Base-by-base conservation (phyloP, 2,113 vertebrate genomes). In the Strix uralensis region DNA sequence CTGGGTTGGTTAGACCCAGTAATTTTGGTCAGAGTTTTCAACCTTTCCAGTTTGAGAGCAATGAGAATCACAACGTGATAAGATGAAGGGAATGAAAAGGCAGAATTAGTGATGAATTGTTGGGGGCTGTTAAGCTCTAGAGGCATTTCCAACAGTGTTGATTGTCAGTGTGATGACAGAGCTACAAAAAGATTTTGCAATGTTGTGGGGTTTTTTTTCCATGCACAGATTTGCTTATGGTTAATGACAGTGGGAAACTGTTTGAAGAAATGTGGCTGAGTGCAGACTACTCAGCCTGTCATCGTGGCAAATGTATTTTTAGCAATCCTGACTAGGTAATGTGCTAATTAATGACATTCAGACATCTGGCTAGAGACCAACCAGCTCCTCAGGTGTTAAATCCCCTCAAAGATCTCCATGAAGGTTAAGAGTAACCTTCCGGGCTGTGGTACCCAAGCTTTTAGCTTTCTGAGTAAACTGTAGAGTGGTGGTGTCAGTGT, bases 151-250 rank as follows among this genome's bases (percentile, higher is more conserved):
- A 77, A 1, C 22, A 17, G 12, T 15, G 16, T 14, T 67, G 55
- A 10, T 59, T 3, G 1, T 66, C 6, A 58, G 19, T 61, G 44
- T 51, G 78, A 40, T 23, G 40, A 38, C 8, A 59, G n/a, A 69
- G 40, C 10, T 9, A 9, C 9, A 26, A 4, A 67, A 78, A 63
- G 7, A 10, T 54, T n/a, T 0, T 3, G 40, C 8, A 52, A 1
- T 0, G 4, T 11, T 61, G 26, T 6, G 44, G 46, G 46, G 4
- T n/a, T 27, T 57, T 44, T n/a, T 58, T 47, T 25, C 18, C 34
- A 40, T 75, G 66, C 23, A 14, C 67, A 57, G 62, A 11, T 81
- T 55, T 70, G 38, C 34, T 74, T 49, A 2, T 1, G 2, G 52
- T n/a, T 81, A 16, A 11, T 57, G 46, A 5, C 36, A 27, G 49